A percentile compares a stretch with the other conserved stretches of the same genome.
Conservation (phyloP, 2,888 invertebrate genomes). For the Allophyes oxyacanthae region DNA sequence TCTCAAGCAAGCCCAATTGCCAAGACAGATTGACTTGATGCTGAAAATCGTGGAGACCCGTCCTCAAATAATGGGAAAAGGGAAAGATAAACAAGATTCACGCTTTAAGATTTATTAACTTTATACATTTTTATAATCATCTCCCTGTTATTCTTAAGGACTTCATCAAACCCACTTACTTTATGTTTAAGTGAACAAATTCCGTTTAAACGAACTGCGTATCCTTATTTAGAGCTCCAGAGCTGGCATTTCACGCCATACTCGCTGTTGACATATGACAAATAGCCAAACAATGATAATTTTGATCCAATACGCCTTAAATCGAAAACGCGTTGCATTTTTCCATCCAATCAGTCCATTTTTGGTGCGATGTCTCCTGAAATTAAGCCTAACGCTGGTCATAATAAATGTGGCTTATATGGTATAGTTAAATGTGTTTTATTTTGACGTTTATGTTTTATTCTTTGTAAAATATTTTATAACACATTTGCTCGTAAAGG, state of each 20-base stretch:
- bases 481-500: constrained; percentile 6
- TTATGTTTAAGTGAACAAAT: constrained; percentile 19
- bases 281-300: constrained; percentile 47
- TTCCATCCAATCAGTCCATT: constrained; percentile 45
- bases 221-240: constrained; percentile 38
- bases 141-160: constrained; percentile 29
- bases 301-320: constrained; percentile 47
- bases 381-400: constrained; percentile 35
- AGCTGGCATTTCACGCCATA: constrained; percentile 34
- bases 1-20: too few relatives aligned
- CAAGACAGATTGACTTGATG: too few relatives aligned
- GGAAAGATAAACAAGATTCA: constrained; percentile 8
- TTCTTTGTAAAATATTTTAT: constrained; percentile 17
- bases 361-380: constrained; percentile 34
- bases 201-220: constrained; percentile 36
- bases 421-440: constrained; percentile 6
- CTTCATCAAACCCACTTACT: constrained; percentile 38
- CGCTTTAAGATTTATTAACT: constrained; percentile 20
- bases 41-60: too few relatives aligned
- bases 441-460: constrained; percentile 13
- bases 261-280: constrained; percentile 37
- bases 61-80: too few relatives aligned
- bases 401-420: constrained; percentile 33
- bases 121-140: constrained; percentile 15
- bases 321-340: constrained; percentile 14